Evolutionary conservation across 2,888 invertebrate genomes (phyloP), one percentile per base, ranked within the genome.

Genomic region (Prosopocoilus inquinatus): DNA sequence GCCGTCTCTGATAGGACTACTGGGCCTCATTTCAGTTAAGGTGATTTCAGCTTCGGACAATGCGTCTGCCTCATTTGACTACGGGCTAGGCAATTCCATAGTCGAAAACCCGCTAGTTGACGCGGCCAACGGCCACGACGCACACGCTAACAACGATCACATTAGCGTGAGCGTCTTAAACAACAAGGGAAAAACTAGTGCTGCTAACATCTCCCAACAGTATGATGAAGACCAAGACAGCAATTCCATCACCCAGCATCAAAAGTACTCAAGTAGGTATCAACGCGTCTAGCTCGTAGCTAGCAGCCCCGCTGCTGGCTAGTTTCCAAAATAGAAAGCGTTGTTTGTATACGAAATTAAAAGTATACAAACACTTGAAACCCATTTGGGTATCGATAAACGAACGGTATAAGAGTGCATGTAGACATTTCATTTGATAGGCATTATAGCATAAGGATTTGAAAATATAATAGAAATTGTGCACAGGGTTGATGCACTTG

Each of bases 41-140:
- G 81, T 82, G 77, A 80, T 83, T 76, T 81, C 83, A 71, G 80
- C 82, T 71, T 78, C 80, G 68, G 81, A 82, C 75, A 81, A 82
- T 75, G 64, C 75, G 69, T 80, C 81, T 69, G 78, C 80, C 72
- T 79, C 80, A 69, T 78, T 79, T 72, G 80, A 81, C 74, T 78
- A 81, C 72, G 77, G 76, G 67, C 71, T 76, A 71, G 75, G 74
- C 71, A 80, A 82, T 74, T 80, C 81, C 64, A 81, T 82, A 71
- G 71, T 83, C 69, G 81, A 82, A 78, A 83, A 83, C 70, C 83
- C 83, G 65, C 77, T 84, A 69, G 80, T 83, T 67, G 82, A 82
- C 74, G 78, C 79, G 68, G 78, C 76, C 67, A 80, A 81, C 71
- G 80, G 79, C 68, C 68, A 68, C 62, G 81, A 82, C 64, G 76